Percentiles rank a stretch among this genome's conserved stretches.
Evolutionary conservation across 2,888 invertebrate species (phyloP).

Genomic region (Agriopis leucophaearia): DNA sequence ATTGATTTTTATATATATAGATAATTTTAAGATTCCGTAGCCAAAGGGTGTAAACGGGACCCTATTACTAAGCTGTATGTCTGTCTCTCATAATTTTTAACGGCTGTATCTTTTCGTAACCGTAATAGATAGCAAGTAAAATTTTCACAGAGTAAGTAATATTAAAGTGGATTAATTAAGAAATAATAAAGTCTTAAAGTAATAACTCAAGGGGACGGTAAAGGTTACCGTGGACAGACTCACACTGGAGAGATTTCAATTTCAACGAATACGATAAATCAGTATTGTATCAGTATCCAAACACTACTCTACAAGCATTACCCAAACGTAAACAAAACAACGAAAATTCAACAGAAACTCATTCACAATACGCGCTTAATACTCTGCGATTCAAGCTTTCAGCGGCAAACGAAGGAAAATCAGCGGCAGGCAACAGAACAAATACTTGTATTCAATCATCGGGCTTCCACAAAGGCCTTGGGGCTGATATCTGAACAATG

Average conservation of each 20-base stretch:
- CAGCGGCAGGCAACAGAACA: slow-evolving; percentile 83
- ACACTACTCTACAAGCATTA: slow-evolving; percentile 11
- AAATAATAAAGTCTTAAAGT: no score
- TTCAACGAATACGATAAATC: neutral
- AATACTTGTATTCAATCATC: slow-evolving; percentile 86
- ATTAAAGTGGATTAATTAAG: no score
- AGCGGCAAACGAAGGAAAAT: slow-evolving; percentile 77
- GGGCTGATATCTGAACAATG: slow-evolving; percentile 86
- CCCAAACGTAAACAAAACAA: slow-evolving; percentile 44
- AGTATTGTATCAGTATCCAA: neutral
- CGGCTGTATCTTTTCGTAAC: no score
- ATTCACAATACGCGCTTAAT: slow-evolving; percentile 73
- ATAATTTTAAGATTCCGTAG: no score
- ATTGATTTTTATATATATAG: no score
- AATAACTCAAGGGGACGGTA: no score
- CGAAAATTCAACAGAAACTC: slow-evolving; percentile 58
- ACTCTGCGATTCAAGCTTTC: slow-evolving; percentile 75
- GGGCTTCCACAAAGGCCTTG: slow-evolving; percentile 81
- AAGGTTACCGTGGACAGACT: no score
- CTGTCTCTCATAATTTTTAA: no score
- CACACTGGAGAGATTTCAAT: neutral
- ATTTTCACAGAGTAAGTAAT: no score
- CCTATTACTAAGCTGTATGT: no score
- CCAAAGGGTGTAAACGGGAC: no score
- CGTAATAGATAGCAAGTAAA: no score